Evolutionary conservation across 2,797 vertebrate genomes (phyloP).

Genomic region (Characodon lateralis): DNA sequence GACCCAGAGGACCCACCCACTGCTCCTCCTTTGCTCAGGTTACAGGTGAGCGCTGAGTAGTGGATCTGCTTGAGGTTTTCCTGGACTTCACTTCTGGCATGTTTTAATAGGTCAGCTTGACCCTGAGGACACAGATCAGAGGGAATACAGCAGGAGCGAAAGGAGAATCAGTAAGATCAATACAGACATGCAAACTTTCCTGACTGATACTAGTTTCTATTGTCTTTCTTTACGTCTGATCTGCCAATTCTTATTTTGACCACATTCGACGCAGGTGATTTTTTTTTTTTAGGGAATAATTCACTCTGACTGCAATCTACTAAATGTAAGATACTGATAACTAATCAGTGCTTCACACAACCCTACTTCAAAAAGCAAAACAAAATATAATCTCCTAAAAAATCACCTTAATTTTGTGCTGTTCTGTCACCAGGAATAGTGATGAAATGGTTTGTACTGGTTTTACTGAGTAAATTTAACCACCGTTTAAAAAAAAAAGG

Average conservation of each 20-base stretch:
- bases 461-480: not conserved
- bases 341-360: not conserved
- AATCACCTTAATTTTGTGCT: not conserved
- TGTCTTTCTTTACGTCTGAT: not conserved
- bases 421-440: not conserved
- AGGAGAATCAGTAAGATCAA: not conserved
- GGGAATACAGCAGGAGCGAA: not conserved
- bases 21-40: constrained; percentile 85
- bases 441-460: not conserved
- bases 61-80: constrained; percentile 98
- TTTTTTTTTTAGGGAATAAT: not conserved
- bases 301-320: not conserved
- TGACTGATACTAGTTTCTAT: not conserved
- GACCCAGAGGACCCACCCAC: constrained; percentile 62
- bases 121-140: constrained; percentile 79
- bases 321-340: not conserved
- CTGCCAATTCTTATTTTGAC: not conserved
- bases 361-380: not conserved
- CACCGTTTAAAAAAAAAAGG: not conserved
- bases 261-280: not conserved
- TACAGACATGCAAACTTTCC: not conserved
- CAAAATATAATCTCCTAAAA: not conserved
- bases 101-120: constrained; percentile 95
- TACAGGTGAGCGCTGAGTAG: constrained; percentile 90
- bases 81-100: constrained; percentile 91